phyloP scores from a whole-genome alignment of 1,140 invertebrate genomes.

The Brachionus angularis region DNA sequence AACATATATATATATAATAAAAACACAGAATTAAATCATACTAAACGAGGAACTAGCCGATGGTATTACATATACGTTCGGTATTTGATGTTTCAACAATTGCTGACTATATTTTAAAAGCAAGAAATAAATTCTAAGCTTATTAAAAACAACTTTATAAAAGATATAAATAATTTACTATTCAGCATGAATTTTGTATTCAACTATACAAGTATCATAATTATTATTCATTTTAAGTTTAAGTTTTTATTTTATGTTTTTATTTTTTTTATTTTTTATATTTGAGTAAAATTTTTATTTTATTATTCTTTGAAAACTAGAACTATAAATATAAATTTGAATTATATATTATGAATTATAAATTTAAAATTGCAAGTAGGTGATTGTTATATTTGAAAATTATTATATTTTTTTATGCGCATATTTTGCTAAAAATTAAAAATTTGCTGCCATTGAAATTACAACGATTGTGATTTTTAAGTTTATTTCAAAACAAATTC shows the following conservation, averaged over 20 bases:
- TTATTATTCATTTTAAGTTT: slow-evolving; percentile 26
- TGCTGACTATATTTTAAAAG: slow-evolving; percentile 65
- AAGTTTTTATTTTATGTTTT: not conserved
- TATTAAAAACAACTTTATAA: not conserved
- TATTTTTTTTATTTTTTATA: no score
- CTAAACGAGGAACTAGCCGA: slow-evolving; percentile 66
- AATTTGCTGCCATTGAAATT: no score
- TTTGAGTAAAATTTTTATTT: no score
- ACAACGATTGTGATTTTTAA: no score
- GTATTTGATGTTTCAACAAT: slow-evolving; percentile 74
- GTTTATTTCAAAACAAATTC: no score
- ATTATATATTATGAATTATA: no score
- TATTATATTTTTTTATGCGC: no score
- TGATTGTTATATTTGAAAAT: no score
- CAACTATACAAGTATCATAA: slow-evolving; percentile 35
- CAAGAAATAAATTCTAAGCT: not conserved
- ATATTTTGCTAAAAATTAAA: no score
- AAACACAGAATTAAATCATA: slow-evolving; percentile 49
- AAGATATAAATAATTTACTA: not conserved
- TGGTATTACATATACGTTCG: slow-evolving; percentile 84
- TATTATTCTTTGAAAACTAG: no score
- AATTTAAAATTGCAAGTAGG: no score
- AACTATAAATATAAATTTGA: no score
- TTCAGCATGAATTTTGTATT: slow-evolving; percentile 43
- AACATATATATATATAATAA: slow-evolving; percentile 29